These are phyloP conservation scores for Ostrea denselamellosa DNA, from an alignment of 1,140 invertebrate genomes.

Conservation along the genomic window DNA sequence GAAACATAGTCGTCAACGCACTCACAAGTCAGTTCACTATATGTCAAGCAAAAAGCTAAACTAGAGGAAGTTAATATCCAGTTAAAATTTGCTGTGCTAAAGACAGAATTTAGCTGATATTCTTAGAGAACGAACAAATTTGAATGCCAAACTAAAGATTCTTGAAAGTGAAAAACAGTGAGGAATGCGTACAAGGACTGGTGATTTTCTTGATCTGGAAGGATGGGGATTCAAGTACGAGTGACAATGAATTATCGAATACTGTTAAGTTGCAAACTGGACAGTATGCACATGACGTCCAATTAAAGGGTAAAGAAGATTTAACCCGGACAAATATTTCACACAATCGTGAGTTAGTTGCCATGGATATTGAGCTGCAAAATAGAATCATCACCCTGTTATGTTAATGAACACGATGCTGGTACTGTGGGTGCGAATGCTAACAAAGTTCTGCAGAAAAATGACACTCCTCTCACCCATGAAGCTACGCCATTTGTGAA, in stretches of 20 bases:
- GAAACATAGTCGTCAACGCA: too few species aligned
- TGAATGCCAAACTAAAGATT: slow-evolving; percentile 8
- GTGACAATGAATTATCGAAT: slow-evolving; percentile 1
- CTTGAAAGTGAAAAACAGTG: slow-evolving; percentile 28
- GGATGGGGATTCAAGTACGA: not conserved
- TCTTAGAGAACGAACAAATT: not conserved
- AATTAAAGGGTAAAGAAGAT: too few species aligned
- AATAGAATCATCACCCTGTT: not conserved
- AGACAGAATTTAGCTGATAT: too few species aligned
- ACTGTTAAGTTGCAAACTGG: not conserved
- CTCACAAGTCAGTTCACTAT: too few species aligned
- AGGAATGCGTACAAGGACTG: slow-evolving; percentile 5
- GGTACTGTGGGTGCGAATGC: not conserved
- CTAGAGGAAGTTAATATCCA: too few species aligned
- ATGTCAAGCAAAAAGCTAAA: too few species aligned
- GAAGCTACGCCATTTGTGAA: not conserved
- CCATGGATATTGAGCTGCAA: too few species aligned
- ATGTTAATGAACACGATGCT: not conserved
- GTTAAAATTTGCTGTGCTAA: too few species aligned
- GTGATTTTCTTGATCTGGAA: not conserved
- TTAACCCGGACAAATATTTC: too few species aligned
- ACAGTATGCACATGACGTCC: too few species aligned
- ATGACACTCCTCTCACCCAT: not conserved
- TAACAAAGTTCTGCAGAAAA: not conserved
- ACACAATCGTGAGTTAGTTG: too few species aligned